Conservation (phyloP, 2,797 vertebrate species). For the Acipenser oxyrinchus region DNA sequence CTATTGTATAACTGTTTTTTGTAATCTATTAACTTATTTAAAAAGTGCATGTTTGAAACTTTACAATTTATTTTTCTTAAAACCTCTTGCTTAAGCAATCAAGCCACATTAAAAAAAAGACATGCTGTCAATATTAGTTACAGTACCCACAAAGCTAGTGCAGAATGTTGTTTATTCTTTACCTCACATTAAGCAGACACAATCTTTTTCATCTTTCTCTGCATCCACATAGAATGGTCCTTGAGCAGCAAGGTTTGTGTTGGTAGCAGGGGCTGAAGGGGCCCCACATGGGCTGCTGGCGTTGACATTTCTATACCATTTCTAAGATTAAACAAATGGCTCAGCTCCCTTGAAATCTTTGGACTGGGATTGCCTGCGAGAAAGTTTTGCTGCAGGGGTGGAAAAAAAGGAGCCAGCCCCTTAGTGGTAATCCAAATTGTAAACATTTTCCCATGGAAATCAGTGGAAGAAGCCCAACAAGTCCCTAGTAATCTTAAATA, state of each 20-base stretch:
- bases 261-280: not conserved
- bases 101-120: too few species aligned
- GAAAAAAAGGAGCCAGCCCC: conserved; percentile 17
- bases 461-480: conserved; percentile 18
- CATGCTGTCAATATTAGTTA: too few species aligned
- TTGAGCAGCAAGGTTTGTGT: conserved; percentile 1
- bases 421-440: conserved; percentile 22
- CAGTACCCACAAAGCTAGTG: too few species aligned
- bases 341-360: conserved; percentile 3
- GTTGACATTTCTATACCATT: conserved; percentile 10
- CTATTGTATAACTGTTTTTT: too few species aligned
- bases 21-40: too few species aligned
- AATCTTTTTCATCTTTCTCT: not conserved
- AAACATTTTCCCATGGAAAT: conserved; percentile 21
- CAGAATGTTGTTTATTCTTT: not conserved
- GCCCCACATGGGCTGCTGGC: conserved; percentile 7
- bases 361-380: conserved; percentile 8
- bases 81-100: too few species aligned
- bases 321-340: conserved; percentile 8
- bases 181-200: too few species aligned
- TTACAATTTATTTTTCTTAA: too few species aligned
- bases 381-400: conserved; percentile 14
- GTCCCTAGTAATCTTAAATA: conserved; percentile 16
- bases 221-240: not conserved
- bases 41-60: too few species aligned